Conservation (phyloP, 1,140 invertebrate genomes). For the Diprion similis region DNA sequence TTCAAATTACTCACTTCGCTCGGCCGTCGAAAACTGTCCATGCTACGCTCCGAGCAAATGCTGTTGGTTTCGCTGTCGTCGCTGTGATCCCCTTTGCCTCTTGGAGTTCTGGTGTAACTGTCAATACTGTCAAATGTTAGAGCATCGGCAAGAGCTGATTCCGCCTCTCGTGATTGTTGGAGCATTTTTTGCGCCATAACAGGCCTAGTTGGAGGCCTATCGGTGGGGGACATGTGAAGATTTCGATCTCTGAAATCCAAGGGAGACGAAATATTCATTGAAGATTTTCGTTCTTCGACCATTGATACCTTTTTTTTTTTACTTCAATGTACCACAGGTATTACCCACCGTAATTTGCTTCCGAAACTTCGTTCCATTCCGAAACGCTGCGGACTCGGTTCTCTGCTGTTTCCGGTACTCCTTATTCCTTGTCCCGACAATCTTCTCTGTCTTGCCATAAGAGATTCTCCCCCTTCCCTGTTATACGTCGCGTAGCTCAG, state of each 20-base stretch:
- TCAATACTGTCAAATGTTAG: slow-evolving; percentile 63
- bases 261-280: slow-evolving; percentile 11
- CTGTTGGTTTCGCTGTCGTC: slow-evolving; percentile 95
- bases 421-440: slow-evolving; percentile 52
- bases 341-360: slow-evolving; percentile 47
- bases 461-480: slow-evolving; percentile 50
- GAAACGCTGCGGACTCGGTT: slow-evolving; percentile 70
- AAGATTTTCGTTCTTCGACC: slow-evolving; percentile 1
- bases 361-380: slow-evolving; percentile 50
- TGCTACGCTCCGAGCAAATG: slow-evolving; percentile 90
- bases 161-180: slow-evolving; percentile 88
- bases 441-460: slow-evolving; percentile 49
- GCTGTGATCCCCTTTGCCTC: slow-evolving; percentile 75
- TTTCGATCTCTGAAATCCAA: slow-evolving; percentile 44
- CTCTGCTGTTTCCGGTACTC: slow-evolving; percentile 64
- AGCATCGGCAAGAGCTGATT: slow-evolving; percentile 80
- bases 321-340: not conserved
- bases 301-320: not conserved
- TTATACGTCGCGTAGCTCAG: slow-evolving; percentile 74
- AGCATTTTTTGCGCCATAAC: slow-evolving; percentile 83
- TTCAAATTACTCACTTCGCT: slow-evolving; percentile 75
- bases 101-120: slow-evolving; percentile 50
- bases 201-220: slow-evolving; percentile 64
- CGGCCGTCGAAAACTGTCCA: slow-evolving; percentile 80
- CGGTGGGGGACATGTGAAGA: slow-evolving; percentile 58